Percentiles rank a stretch among this genome's conserved stretches.
phyloP scores from a whole-genome alignment of 2,113 vertebrate genomes.

The Indicator maculatus region DNA sequence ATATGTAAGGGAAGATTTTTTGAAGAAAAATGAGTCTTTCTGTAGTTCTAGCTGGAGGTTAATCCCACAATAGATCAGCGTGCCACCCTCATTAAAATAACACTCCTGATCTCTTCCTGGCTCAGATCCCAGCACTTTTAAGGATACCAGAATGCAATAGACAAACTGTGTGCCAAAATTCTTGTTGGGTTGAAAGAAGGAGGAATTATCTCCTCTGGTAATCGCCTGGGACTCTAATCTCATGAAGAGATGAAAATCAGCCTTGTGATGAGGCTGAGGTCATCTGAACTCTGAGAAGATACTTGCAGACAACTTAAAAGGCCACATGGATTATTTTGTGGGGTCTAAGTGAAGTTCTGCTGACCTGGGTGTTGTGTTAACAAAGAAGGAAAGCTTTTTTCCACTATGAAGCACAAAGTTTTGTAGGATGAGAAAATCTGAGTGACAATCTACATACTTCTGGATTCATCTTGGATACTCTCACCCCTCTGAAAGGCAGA shows the following conservation, averaged over 20 bases:
- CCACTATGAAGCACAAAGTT: background rate
- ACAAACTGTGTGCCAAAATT: background rate
- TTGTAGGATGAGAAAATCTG: background rate
- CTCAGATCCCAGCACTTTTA: background rate
- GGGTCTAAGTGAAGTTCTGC: background rate
- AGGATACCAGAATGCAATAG: background rate
- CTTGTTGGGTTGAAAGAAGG: background rate
- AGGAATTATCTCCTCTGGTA: background rate
- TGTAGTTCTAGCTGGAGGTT: background rate
- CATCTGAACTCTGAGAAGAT: background rate
- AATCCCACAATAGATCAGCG: background rate
- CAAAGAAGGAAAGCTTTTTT: background rate
- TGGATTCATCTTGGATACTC: background rate
- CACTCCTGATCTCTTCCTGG: conserved; percentile 2
- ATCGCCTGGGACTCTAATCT: background rate
- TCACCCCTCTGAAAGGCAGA: background rate
- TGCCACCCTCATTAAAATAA: background rate
- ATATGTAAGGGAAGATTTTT: too few relatives aligned
- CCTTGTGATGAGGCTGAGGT: background rate
- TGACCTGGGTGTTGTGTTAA: background rate
- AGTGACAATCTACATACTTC: background rate
- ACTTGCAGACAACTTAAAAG: background rate
- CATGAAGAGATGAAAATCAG: background rate
- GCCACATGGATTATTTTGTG: background rate
- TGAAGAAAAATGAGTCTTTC: too few relatives aligned